phyloP scores from a whole-genome alignment of 2,113 vertebrate genomes.

The Anguilla rostrata region DNA sequence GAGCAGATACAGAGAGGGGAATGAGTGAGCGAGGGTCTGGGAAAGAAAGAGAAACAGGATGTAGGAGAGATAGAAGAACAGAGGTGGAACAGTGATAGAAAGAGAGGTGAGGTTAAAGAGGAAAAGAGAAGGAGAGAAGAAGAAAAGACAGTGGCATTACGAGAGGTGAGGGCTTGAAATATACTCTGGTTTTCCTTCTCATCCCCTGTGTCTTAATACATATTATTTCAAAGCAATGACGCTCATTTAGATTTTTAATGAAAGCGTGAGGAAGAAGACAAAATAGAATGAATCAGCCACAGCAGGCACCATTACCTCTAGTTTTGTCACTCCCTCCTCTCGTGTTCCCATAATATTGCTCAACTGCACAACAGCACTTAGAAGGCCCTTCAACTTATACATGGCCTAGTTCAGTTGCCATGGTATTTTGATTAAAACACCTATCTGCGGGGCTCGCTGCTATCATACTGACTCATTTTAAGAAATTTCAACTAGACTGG shows the following conservation, averaged over 20 bases:
- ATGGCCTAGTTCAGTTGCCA: not conserved
- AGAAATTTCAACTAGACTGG: not conserved
- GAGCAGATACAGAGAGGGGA: no score
- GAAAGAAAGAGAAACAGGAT: no score
- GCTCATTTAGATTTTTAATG: not conserved
- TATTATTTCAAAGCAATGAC: not conserved
- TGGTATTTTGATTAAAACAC: not conserved
- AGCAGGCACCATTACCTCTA: not conserved
- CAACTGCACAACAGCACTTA: not conserved
- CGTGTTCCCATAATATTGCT: not conserved
- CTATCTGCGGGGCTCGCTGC: not conserved
- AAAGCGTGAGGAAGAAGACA: not conserved
- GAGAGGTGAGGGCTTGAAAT: not conserved
- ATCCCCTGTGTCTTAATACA: not conserved
- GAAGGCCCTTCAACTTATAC: not conserved
- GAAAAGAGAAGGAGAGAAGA: not conserved
- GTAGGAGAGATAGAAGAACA: no score
- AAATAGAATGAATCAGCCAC: not conserved
- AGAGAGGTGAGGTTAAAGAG: slow-evolving; percentile 38
- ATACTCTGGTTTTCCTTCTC: not conserved
- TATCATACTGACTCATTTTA: not conserved
- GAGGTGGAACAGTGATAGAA: no score
- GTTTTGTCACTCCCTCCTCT: not conserved
- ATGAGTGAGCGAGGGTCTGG: no score
- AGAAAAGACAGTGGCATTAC: slow-evolving; percentile 34